These are phyloP conservation scores for Plodia interpunctella DNA, from an alignment of 1,140 invertebrate genomes.

Conservation along the genomic window DNA sequence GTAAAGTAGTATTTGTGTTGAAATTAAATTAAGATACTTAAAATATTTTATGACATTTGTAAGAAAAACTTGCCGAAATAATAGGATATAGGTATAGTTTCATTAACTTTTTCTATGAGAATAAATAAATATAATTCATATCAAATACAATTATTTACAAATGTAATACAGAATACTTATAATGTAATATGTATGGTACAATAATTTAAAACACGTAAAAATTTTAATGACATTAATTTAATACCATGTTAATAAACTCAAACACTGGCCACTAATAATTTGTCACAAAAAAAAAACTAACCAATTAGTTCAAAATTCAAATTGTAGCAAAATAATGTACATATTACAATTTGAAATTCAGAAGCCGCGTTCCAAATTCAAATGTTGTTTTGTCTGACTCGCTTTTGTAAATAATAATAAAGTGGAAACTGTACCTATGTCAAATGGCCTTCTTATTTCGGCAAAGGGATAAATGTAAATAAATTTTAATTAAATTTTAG, in stretches of 20 bases:
- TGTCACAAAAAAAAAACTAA: not conserved
- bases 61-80: slow-evolving; percentile 15
- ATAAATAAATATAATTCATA: not conserved
- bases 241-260: not conserved
- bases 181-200: not conserved
- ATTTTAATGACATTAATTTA: too few species aligned
- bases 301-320: not conserved
- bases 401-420: slow-evolving; percentile 16
- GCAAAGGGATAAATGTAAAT: slow-evolving; percentile 26
- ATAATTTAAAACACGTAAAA: too few species aligned
- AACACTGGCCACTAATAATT: not conserved
- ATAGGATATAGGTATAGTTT: slow-evolving; percentile 20
- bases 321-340: not conserved
- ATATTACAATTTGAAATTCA: not conserved
- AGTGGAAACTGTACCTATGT: slow-evolving; percentile 29
- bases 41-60: not conserved
- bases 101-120: not conserved
- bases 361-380: not conserved
- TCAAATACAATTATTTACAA: not conserved
- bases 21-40: not conserved
- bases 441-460: slow-evolving; percentile 32
- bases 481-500: slow-evolving; percentile 27
- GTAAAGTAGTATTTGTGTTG: not conserved
- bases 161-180: not conserved
- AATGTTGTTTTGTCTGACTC: not conserved